Base-by-base conservation (phyloP, 2,888 invertebrate species). In the Lepidocyrtoides sp. region DNA sequence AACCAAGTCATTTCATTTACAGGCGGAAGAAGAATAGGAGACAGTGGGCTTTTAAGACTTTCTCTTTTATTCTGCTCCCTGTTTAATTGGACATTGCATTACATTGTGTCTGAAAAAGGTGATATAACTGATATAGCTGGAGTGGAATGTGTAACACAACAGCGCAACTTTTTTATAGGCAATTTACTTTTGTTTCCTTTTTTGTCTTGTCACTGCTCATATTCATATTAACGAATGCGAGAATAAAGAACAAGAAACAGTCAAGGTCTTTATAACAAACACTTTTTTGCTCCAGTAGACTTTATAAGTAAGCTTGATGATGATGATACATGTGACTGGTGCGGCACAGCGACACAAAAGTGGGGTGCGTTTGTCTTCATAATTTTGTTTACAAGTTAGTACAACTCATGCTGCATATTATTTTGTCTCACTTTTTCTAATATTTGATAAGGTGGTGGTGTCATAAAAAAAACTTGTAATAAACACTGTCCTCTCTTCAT, bases 251-350 rank as follows among this genome's bases (percentile, higher is more conserved):
- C 26, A 20, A 75, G 32, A 72, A 75, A 41, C 72, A 54, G 69
- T 84, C 84, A 84, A 84, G 72, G 84, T 84, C 72, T 84, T 84
- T 32, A 54, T 77, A 23, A 44, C 77, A 36, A 36, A 36, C 7
- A 23, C 63, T 57, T 57, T 51, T 81, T 63, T 23, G 41, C 44
- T 77, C 51, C 12, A 0, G 20, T 51, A 17, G 44, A 79, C 79
- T 54, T 54, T 17, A 79, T 36, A 79, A 32, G 54, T 36, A 32
- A 48, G 29, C 36, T 63, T 69, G n/a, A 4, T 36, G 69, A 48
- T 66, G 44, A 69, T 51, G 84, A 69, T 66, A 32, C 69, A 66
- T 84, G 84, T 69, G 84, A 84, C 57, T 41, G 26, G 26, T 12
- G 75, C 14, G 36, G 63, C 29, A 26, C 60, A n/a, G n/a, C n/a